phyloP scores from a whole-genome alignment of 2,113 vertebrate species.

The Passerina amoena region DNA sequence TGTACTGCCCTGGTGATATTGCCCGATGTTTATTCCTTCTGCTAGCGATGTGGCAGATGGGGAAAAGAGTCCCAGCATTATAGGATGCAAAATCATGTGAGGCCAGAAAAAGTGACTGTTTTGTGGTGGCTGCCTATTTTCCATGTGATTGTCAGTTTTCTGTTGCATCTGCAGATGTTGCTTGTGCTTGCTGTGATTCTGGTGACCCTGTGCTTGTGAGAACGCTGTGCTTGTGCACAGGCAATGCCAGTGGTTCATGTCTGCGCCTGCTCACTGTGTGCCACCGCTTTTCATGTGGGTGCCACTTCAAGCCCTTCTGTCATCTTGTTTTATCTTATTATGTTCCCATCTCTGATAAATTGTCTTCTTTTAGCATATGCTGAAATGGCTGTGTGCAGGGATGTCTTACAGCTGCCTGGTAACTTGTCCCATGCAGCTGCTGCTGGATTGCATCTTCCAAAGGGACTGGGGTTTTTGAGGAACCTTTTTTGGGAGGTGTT shows the following conservation, averaged over 20 bases:
- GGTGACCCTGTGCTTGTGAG: not conserved
- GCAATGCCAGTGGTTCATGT: fast-evolving
- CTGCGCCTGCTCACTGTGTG: fast-evolving
- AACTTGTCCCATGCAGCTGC: not conserved
- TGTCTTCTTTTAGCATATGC: fast-evolving
- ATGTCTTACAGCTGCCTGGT: not conserved
- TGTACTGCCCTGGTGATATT: not conserved
- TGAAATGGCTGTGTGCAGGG: not conserved
- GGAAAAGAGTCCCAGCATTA: not conserved
- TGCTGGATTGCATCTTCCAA: fast-evolving
- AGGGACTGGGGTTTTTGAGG: not conserved
- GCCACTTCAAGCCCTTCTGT: not conserved
- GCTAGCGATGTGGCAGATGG: not conserved
- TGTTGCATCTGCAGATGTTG: not conserved
- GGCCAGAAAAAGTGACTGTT: not conserved
- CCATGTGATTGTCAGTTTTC: not conserved
- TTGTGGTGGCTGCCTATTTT: not conserved
- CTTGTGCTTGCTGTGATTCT: not conserved
- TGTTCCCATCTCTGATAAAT: not conserved
- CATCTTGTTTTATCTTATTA: not conserved
- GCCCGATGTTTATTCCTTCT: not conserved
- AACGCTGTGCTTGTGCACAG: not conserved
- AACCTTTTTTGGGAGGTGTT: not conserved
- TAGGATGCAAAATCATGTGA: not conserved
- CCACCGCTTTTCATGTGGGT: not conserved